Evolutionary conservation across 1,140 invertebrate genomes (phyloP), one percentile per base, ranked within the genome.

Genomic region (Babylonia areolata): DNA sequence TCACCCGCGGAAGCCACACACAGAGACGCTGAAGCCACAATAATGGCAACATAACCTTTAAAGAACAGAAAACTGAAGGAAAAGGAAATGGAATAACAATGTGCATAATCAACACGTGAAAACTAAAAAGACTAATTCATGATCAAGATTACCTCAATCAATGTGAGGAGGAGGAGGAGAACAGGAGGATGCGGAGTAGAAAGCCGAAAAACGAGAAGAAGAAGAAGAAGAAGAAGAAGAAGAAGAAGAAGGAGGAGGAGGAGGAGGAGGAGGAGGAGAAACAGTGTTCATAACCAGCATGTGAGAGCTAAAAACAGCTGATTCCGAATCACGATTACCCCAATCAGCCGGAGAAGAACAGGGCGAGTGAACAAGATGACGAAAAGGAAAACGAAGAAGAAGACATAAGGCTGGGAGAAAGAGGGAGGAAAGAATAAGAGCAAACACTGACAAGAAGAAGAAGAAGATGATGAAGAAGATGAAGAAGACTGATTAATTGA

Each of bases 191-290:
- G 71, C 6, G 28, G 71, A 37, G 28, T 6, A 75, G 28, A 12
- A 75, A 75, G 71, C 6, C 9, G 35, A 75, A 75, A 12, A 37
- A 75, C 6, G 12, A 33, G 35, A 31, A 75, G 35, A 75, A 75
- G n/a, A 75, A 31, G 71, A 75, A 31, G n/a, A 75, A 33, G 71
- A 33, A 37, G 35, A 37, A 75, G 71, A 75, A 33, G 71, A 75
- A 37, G 71, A 31, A 75, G 35, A 33, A 75, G n/a, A 33, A 75
- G 35, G 12, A 37, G n/a, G 12, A 75, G 35, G 28, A 75, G 71
- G 35, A 75, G 35, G n/a, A 75, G 71, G n/a, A 33, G 35, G n/a
- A 75, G 35, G 71, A 31, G n/a, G 35, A 31, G n/a, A 75, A 28
- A 28, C 9, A 28, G 71, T 9, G 35, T 6, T 9, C 6, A 28